Evolutionary conservation across 2,888 invertebrate species (phyloP), one percentile per base, ranked within the genome.

Genomic region (Drosophila anomalipes): DNA sequence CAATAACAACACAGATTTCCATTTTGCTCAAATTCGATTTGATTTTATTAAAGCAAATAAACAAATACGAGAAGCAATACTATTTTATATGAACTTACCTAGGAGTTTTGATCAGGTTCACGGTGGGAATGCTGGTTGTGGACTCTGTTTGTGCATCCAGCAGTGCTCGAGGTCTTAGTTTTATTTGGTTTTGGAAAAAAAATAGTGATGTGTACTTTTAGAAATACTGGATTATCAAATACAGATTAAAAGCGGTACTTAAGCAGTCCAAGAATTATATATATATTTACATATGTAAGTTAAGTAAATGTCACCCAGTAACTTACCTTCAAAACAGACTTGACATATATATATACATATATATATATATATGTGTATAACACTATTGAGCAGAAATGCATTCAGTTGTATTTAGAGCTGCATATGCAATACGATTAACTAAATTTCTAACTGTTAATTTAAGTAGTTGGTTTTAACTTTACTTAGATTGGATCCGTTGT

Each of bases 391-490:
- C 47, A 53, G 44, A 54, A 37, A 49, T 64, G 57, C 63, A 62
- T 30, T 65, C 53, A n/a, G 28, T 63, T 68, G 69, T 52, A 47
- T 63, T 62, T 74, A 74, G 64, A 70, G 56, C 67, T 77, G 61
- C 52, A 37, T 67, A 74, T 44, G 63, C 64, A 70, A 70, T 74
- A 80, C 41, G 77, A 69, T 71, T 78, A 81, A 78, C 81, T 80
- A 80, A 52, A 44, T 63, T 26, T 52, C 37, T 73, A 73, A 73
- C 41, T 59, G 59, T 53, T 70, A 77, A 74, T 44, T 66, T 53
- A 80, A 58, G n/a, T 66, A 62, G 64, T 49, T 74, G 37, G 26
- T 35, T 70, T 54, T 44, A 60, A 67, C 62, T 47, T 47, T 59
- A 70, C 70, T 75, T 75, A 76, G 62, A 33, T 49, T 53, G n/a